phyloP scores from a whole-genome alignment of 1,140 invertebrate species.

The Nasonia giraulti region DNA sequence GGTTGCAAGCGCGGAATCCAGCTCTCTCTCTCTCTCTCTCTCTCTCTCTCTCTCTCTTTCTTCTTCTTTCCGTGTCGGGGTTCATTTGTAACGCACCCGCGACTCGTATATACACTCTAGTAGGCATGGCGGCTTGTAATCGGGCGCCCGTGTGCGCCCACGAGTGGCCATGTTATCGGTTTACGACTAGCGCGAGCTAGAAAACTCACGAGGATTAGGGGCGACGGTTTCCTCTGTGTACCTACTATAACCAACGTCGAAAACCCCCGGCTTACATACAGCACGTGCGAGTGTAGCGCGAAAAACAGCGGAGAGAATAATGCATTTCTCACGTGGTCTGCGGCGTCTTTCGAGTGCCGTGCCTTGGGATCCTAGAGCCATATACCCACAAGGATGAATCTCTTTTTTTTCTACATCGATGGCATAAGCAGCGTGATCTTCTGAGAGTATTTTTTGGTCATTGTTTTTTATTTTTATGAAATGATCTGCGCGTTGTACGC shows the following conservation, averaged over 20 bases:
- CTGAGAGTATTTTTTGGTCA: neutral
- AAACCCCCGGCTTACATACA: neutral
- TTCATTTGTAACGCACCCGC: conserved; percentile 4
- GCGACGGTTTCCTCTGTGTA: neutral
- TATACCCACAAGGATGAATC: neutral
- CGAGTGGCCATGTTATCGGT: neutral
- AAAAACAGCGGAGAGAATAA: neutral
- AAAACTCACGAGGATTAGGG: conserved; percentile 3
- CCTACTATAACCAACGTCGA: neutral
- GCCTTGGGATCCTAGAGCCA: too few relatives aligned
- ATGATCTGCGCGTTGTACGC: neutral
- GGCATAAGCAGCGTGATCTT: neutral
- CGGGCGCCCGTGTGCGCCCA: neutral
- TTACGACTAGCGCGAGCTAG: neutral
- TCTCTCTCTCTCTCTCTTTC: neutral
- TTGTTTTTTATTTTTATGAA: neutral
- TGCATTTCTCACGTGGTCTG: neutral
- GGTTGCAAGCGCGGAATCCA: neutral
- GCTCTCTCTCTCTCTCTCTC: neutral
- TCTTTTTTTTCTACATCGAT: neutral
- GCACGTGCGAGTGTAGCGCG: too few relatives aligned
- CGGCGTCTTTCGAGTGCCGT: neutral
- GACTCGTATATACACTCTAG: neutral
- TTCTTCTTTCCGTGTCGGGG: neutral
- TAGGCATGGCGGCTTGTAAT: neutral